Base-by-base conservation (phyloP, 2,113 vertebrate species). In the Oceanites oceanicus region DNA sequence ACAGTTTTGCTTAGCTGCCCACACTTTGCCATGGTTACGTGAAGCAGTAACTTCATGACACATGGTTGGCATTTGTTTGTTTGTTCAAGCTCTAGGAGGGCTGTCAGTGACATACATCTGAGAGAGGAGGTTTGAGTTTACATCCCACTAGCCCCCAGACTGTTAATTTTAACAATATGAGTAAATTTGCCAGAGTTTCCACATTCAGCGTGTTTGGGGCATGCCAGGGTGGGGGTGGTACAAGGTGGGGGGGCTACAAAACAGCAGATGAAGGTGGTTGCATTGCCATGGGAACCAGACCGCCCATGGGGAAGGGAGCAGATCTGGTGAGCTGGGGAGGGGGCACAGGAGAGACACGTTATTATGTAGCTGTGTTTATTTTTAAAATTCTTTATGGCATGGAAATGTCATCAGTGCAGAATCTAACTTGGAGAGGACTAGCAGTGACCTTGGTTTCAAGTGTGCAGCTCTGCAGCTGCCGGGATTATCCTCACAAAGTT, bases 31-130 rank as follows among this genome's bases (percentile, higher is more conserved):
- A 97, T 95, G 94, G 92, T 97, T 97, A 97, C 94, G 10, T 87
- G 89, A 94, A 89, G 93, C 97, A 88, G 87, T 80, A 97, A 96
- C 93, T 98, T 95, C 49, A 40, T 95, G 97, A 98, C 97, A 97
- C 98, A 98, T 89, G 95, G 96, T 3, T 97, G 97, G 94, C 96
- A 97, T 96, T 95, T 94, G 76, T 97, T 97, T 97, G 89, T 96
- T 97, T 97, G 96, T 86, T 98, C 86, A 44, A 85, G 72, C 93
- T 91, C 91, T 30, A 77, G 92, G 95, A 92, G 82, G 94, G 90
- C 94, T 93, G 36, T 85, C 76, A 81, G 94, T 58, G 92, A 97
- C 93, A 93, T 53, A 77, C 95, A 96, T 92, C 90, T 62, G 74
- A 97, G 88, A 97, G 97, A 97, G 98, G 94, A 97, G 98, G 96